Base-by-base conservation (phyloP, 2,888 invertebrate species). In the Drosophila infuscata region DNA sequence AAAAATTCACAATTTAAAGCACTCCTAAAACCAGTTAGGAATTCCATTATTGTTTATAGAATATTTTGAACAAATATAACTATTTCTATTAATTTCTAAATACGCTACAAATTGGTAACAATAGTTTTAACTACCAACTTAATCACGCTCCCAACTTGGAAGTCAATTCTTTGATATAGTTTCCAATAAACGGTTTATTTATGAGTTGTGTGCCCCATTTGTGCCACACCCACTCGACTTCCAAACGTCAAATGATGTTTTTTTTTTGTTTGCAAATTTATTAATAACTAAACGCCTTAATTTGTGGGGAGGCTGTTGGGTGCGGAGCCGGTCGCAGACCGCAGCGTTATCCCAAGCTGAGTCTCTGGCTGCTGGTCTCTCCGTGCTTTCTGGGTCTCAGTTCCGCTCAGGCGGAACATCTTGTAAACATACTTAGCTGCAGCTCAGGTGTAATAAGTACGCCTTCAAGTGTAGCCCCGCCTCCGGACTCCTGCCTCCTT, bases 381-480 rank as follows among this genome's bases (percentile, higher is more conserved):
- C 29, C 8, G 15, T 15, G 12, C 17, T 51, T 51, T 32, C 30
- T 30, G 46, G 41, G 63, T 41, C 38, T 59, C 60, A 57, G 60
- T 52, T 63, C 49, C 74, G 80, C 80, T 79, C 79, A 74, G 80
- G 82, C 78, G 76, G 67, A 86, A 86, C 85, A 88, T 86, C 85
- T 86, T 86, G 85, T 86, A 86, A 86, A 86, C 85, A 86, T 89
- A 86, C 85, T 86, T 86, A 86, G 88, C 88, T 89, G 85, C 85
- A 86, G 89, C 85, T 86, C 85, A 86, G 85, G 85, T 86, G 85
- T 86, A 86, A 86, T 86, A 86, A 86, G 85, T 86, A 75, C 76
- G 70, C 85, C 85, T 82, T 89, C 71, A 86, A 85, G 85, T 87
- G 82, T 54, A 76, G 70, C 77, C 62, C 76, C 29, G 25, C 25